phyloP scores from a whole-genome alignment of 2,113 vertebrate species.

The Serilophus lunatus region DNA sequence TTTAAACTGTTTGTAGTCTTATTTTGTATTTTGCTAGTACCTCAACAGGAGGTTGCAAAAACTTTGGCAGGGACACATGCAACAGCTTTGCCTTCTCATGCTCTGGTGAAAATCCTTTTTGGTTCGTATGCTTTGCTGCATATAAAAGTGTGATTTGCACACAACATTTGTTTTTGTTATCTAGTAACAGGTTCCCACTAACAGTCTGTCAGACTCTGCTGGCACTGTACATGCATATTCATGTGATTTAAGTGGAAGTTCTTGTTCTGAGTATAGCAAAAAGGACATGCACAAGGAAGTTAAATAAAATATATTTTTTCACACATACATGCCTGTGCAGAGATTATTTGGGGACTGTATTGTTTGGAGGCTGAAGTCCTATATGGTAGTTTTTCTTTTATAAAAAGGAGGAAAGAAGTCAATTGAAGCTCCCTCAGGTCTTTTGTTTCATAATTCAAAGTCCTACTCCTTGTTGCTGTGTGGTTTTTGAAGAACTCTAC shows the following conservation, averaged over 20 bases:
- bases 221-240: neutral
- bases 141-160: neutral
- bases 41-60: neutral
- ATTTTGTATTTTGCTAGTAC: neutral
- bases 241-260: neutral
- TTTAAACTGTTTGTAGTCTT: neutral
- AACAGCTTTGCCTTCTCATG: neutral
- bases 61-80: neutral
- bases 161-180: neutral
- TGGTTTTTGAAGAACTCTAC: neutral
- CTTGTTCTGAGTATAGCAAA: neutral
- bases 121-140: neutral
- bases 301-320: neutral
- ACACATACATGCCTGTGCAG: neutral
- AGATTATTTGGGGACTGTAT: neutral
- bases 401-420: neutral
- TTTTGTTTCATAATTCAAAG: neutral
- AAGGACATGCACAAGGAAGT: neutral
- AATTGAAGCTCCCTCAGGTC: neutral
- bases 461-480: neutral
- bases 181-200: neutral
- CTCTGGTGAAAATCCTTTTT: neutral
- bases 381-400: neutral
- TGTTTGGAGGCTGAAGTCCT: neutral
- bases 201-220: neutral